Evolutionary conservation across 2,113 vertebrate genomes (phyloP).

Genomic region (Pavo muticus): DNA sequence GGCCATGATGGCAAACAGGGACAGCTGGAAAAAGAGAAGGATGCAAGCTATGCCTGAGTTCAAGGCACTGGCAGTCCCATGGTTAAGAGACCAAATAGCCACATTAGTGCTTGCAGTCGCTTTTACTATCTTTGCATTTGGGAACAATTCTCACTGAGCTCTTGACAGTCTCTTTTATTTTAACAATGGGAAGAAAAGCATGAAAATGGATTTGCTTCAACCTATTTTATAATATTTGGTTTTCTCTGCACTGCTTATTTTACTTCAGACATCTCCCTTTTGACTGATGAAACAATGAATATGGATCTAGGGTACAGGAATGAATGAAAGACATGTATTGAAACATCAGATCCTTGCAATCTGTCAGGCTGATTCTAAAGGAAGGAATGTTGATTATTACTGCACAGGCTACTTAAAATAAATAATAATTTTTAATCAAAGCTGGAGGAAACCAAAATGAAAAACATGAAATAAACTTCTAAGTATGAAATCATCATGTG

Average conservation of each 20-base stretch:
- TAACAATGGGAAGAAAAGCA: neutral
- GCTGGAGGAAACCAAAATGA: neutral
- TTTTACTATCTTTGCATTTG: neutral
- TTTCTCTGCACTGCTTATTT: constrained; percentile 11
- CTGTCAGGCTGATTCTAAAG: neutral
- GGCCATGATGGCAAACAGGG: neutral
- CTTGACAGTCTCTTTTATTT: constrained; percentile 26
- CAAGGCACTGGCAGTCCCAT: neutral
- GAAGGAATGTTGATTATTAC: neutral
- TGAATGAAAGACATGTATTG: neutral
- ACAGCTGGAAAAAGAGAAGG: neutral
- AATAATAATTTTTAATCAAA: neutral
- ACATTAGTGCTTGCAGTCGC: neutral
- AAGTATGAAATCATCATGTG: neutral
- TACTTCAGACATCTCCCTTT: neutral
- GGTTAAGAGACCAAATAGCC: neutral
- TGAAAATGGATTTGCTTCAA: constrained; percentile 48
- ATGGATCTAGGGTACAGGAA: neutral
- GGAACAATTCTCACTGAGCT: constrained; percentile 7
- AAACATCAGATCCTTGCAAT: neutral
- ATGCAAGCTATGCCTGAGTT: neutral
- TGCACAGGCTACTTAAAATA: neutral
- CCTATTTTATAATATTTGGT: constrained; percentile 3
- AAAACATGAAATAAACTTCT: neutral
- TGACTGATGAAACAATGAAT: neutral